phyloP scores from a whole-genome alignment of 2,797 vertebrate genomes.

The Cuculus canorus region DNA sequence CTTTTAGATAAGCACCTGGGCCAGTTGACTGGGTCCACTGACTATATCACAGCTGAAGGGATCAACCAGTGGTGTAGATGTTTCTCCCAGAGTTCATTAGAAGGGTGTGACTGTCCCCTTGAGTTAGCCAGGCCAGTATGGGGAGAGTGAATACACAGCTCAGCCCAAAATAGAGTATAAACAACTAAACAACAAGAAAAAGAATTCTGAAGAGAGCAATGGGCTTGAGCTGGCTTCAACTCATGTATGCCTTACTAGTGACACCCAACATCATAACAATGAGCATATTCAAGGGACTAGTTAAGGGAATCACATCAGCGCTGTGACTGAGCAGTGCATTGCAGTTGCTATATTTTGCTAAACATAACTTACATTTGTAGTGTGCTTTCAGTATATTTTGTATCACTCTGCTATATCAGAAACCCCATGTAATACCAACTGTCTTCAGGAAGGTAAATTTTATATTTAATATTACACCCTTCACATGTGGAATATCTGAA shows the following conservation, averaged over 20 bases:
- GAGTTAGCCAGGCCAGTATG: neutral
- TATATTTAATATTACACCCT: neutral
- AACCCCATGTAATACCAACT: neutral
- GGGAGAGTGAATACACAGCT: neutral
- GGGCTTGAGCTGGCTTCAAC: neutral
- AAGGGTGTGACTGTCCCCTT: neutral
- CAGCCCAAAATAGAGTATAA: neutral
- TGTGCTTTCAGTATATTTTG: neutral
- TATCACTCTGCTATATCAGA: neutral
- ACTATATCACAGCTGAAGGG: neutral
- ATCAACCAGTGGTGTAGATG: neutral
- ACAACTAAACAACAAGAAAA: neutral
- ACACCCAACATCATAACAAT: fast-evolving
- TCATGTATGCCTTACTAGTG: neutral
- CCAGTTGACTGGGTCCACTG: neutral
- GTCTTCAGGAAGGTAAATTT: neutral
- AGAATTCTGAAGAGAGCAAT: neutral
- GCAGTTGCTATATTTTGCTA: neutral
- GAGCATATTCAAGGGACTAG: neutral
- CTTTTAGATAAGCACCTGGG: neutral
- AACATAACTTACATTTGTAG: neutral
- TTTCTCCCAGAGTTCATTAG: neutral
- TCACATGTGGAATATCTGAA: neutral
- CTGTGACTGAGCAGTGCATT: neutral
- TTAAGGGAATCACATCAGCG: neutral